Conservation (phyloP, 2,797 vertebrate genomes). For the Synaphobranchus kaupii region DNA sequence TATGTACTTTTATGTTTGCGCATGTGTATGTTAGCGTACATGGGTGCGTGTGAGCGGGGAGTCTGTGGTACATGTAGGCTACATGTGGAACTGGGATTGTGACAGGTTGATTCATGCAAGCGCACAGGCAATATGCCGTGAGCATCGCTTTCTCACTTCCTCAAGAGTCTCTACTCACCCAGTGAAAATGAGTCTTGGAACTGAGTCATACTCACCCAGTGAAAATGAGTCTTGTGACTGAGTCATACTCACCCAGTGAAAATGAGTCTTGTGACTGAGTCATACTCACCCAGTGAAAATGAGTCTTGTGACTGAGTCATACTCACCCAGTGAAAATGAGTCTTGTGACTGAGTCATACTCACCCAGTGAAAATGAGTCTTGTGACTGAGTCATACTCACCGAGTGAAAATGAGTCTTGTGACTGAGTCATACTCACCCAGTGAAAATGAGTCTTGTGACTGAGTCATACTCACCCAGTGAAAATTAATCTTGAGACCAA, state of each 20-base stretch:
- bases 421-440: neutral
- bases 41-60: neutral
- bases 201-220: neutral
- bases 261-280: neutral
- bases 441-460: neutral
- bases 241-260: neutral
- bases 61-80: neutral
- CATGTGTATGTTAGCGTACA: neutral
- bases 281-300: neutral
- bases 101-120: neutral
- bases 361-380: neutral
- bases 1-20: neutral
- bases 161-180: neutral
- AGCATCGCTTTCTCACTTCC: neutral
- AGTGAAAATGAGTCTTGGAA: neutral
- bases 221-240: neutral
- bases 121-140: neutral
- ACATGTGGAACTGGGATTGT: neutral
- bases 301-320: neutral
- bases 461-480: neutral
- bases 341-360: neutral
- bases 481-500: neutral
- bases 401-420: neutral
- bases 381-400: neutral
- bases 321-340: too few relatives aligned